Evolutionary conservation across 1,140 invertebrate genomes (phyloP).

Genomic region (Anastatus disparis): DNA sequence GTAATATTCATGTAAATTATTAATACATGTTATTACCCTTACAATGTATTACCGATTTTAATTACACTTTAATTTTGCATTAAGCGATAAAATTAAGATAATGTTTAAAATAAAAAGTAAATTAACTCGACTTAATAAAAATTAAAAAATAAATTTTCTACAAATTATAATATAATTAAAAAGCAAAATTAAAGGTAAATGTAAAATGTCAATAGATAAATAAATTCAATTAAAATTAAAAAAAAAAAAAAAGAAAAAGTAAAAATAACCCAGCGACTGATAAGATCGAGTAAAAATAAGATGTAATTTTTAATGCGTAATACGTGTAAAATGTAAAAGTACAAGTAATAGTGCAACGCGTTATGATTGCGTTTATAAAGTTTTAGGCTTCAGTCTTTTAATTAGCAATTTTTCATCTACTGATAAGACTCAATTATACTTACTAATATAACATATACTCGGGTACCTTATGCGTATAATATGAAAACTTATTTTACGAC

Average conservation of each 20-base stretch:
- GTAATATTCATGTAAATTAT: too few species aligned
- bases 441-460: constrained; percentile 9
- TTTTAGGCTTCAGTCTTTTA: constrained; percentile 6
- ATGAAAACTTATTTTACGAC: too few species aligned
- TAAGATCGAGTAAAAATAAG: not conserved
- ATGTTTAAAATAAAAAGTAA: too few species aligned
- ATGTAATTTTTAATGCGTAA: not conserved
- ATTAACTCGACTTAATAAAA: too few species aligned
- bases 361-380: constrained; percentile 3
- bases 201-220: not conserved
- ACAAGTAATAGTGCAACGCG: not conserved
- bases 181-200: too few species aligned
- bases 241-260: too few species aligned
- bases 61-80: too few species aligned
- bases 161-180: too few species aligned
- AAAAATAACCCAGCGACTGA: not conserved
- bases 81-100: too few species aligned
- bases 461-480: not conserved
- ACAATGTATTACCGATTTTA: too few species aligned
- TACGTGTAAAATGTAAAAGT: not conserved
- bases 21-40: too few species aligned
- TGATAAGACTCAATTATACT: constrained; percentile 31
- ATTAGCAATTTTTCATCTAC: constrained; percentile 15
- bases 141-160: too few species aligned
- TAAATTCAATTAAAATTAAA: not conserved